Base-by-base conservation (phyloP, 2,797 vertebrate genomes). In the Pelodytes ibericus region DNA sequence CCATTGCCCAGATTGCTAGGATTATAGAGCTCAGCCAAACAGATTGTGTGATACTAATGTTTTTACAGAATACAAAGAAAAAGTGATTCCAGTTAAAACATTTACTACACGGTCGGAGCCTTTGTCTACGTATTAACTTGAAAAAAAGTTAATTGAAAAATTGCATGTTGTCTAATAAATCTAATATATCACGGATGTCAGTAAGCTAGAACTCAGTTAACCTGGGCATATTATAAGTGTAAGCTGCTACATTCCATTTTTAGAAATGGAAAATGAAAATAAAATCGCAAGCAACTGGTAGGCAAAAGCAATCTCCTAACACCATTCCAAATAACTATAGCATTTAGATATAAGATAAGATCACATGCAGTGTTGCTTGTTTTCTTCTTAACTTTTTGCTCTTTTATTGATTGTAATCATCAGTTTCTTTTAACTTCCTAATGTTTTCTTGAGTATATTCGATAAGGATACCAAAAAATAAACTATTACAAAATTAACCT, bases 271-370 rank as follows among this genome's bases (percentile, higher is more conserved):
- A 41, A 11, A 22, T 6, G 30, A 58, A 30, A 4, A 63, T 13
- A 72, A 18, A 60, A 59, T 15, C 47, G 27, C 41, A 27, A 27
- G 29, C 47, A 47, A 59, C 44, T 56, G 49, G n/a, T 30, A 60
- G 24, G 31, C 29, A 62, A 41, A 76, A 63, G 58, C 74, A 76
- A 76, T 76, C 73, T 62, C 59, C 26, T 33, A 60, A 62, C 58
- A 39, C 39, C 58, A 76, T 51, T 76, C 27, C 56, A 69, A 70
- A 76, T 31, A 70, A 56, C 44, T 53, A 70, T n/a, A n/a, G n/a
- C n/a, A n/a, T 76, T 76, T 63, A 70, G 66, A 70, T 69, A 29
- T 62, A 33, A 51, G 74, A 75, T 76, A 76, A 69, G 66, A 75
- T 69, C 65, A 62, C 74, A 75, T 39, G 66, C 24, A 24, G 44